Base-by-base conservation (phyloP, 2,888 invertebrate species). In the Tethea ocularis region DNA sequence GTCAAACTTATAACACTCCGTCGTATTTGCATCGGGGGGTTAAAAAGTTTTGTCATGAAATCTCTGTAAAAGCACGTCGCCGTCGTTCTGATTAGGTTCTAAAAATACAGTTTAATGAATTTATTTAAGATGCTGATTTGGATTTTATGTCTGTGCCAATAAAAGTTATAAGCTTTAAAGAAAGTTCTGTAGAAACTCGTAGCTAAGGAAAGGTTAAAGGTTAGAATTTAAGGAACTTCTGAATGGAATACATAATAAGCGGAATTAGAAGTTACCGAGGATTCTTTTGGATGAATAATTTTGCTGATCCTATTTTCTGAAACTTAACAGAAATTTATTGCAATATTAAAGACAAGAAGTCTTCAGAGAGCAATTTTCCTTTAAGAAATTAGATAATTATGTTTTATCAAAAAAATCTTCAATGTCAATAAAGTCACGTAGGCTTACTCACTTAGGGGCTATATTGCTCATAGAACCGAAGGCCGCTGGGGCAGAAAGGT, bases 241-340 rank as follows among this genome's bases (percentile, higher is more conserved):
- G 54, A 54, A 54, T 54, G 36, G 54, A 54, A 54, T 54, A 54
- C 54, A 54, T 33, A 54, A 54, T 54, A 33, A 46, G 54, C 54
- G 20, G 36, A 54, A 54, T 54, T 54, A 46, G 46, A 46, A 46
- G 46, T 46, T 46, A 46, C 20, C 36, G 54, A 54, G 33, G 54
- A 54, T 54, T 54, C 54, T 54, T 54, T 54, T 22, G 54, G 33
- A 54, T 54, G 54, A 54, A 54, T 54, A 54, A 54, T 54, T 54
- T 54, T 20, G 54, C 33, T 54, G 29, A 54, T 54, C 54, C 33
- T 33, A 54, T 54, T 54, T 54, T 20, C 20, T 46, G 46, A 46
- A 46, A 46, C 46, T 46, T n/a, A 10, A 8, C 10, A 20, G 20
- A n/a, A 46, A 46, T 10, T 46, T 46, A 46, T 20, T 46, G 46